A percentile compares a stretch with the other conserved stretches of the same genome.
Evolutionary conservation across 2,797 vertebrate genomes (phyloP).

Genomic region (Tragopan temminckii): DNA sequence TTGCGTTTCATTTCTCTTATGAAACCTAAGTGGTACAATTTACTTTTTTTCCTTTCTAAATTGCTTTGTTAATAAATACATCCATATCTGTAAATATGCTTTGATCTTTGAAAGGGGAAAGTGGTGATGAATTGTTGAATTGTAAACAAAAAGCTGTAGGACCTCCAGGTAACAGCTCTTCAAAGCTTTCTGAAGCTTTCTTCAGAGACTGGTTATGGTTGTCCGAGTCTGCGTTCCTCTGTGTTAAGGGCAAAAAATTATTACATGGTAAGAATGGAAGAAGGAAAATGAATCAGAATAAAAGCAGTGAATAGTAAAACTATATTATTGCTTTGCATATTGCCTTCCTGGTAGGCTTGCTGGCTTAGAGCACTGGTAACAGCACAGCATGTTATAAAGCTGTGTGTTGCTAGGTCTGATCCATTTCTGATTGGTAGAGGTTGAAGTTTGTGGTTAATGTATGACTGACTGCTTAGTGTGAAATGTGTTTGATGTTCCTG

Average conservation of each 20-base stretch:
- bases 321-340: background rate
- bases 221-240: conserved; percentile 17
- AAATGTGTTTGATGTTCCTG: background rate
- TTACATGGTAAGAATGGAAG: conserved; percentile 25
- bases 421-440: background rate
- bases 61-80: background rate
- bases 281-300: background rate
- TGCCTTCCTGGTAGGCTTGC: background rate
- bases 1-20: background rate
- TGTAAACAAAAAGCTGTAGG: conserved; percentile 30
- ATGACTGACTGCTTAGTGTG: background rate
- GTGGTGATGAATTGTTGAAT: background rate
- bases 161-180: conserved; percentile 17
- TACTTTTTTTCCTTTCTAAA: background rate
- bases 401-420: background rate
- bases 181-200: conserved; percentile 23
- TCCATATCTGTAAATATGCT: background rate
- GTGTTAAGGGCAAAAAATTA: background rate
- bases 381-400: background rate
- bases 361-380: background rate
- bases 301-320: background rate
- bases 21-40: background rate
- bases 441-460: background rate
- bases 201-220: background rate
- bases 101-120: conserved; percentile 3